phyloP scores from a whole-genome alignment of 2,888 invertebrate species.

The Erannis defoliaria region DNA sequence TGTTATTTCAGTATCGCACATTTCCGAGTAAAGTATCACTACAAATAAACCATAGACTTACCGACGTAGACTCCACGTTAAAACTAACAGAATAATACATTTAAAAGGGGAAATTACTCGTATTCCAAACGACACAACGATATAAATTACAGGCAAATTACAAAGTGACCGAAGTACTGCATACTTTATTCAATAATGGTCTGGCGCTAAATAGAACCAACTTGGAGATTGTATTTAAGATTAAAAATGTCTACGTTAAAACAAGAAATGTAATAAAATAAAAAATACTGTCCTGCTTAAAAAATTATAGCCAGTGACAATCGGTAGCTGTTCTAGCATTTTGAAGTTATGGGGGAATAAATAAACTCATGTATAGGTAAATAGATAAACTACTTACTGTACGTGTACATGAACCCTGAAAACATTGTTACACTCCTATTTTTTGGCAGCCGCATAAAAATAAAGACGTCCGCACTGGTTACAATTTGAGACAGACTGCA shows the following conservation, averaged over 20 bases:
- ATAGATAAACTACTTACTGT: too few species aligned
- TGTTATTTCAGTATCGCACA: neutral
- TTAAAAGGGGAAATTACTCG: slow-evolving; percentile 27
- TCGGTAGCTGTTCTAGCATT: too few species aligned
- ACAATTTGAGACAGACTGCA: neutral
- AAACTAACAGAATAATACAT: slow-evolving; percentile 9
- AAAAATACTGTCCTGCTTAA: too few species aligned
- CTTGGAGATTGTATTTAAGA: neutral
- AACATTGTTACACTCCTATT: too few species aligned
- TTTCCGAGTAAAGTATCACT: neutral
- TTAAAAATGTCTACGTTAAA: too few species aligned
- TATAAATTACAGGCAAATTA: slow-evolving; percentile 41
- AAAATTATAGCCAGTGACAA: too few species aligned
- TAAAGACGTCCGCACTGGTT: neutral
- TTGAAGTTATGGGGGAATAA: too few species aligned
- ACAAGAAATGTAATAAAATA: too few species aligned
- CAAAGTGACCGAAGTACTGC: slow-evolving; percentile 34
- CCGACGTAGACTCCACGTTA: neutral
- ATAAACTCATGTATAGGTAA: too few species aligned
- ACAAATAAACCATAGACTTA: neutral
- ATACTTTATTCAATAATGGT: slow-evolving; percentile 46
- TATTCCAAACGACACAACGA: slow-evolving; percentile 38
- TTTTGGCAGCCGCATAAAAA: too few species aligned
- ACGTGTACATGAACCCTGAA: too few species aligned
- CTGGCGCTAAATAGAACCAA: neutral